These are phyloP conservation scores for Esox masquinongy DNA, from an alignment of 2,797 vertebrate genomes.

Conservation along the genomic window DNA sequence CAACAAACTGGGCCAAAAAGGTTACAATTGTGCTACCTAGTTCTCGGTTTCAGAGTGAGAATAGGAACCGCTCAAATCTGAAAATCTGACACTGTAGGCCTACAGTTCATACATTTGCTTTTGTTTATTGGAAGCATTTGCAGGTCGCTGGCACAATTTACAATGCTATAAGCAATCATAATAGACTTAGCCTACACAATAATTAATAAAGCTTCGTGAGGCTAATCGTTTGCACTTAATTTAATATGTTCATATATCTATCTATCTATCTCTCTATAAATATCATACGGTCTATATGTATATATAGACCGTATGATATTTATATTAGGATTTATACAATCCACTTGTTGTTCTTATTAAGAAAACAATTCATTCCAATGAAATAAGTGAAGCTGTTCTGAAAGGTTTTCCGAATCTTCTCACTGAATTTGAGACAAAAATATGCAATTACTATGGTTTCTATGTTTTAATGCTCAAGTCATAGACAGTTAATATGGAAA, in stretches of 20 bases:
- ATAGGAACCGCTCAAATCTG: background rate
- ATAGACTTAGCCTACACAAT: background rate
- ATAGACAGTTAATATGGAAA: background rate
- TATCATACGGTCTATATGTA: too few relatives aligned
- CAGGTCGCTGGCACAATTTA: background rate
- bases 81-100: background rate
- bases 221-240: background rate
- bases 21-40: background rate
- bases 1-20: background rate
- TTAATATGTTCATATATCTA: background rate
- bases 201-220: background rate
- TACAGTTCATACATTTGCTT: background rate
- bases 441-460: background rate
- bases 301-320: background rate
- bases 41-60: background rate
- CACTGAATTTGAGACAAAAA: background rate
- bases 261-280: background rate
- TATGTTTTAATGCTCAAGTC: background rate
- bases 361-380: background rate
- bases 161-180: background rate
- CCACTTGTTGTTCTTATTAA: background rate
- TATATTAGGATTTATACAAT: background rate
- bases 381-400: background rate
- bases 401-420: background rate
- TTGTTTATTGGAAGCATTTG: background rate